A percentile compares a stretch with the other conserved stretches of the same genome.
phyloP scores from a whole-genome alignment of 2,113 vertebrate species.

The Poecilia latipinna region DNA sequence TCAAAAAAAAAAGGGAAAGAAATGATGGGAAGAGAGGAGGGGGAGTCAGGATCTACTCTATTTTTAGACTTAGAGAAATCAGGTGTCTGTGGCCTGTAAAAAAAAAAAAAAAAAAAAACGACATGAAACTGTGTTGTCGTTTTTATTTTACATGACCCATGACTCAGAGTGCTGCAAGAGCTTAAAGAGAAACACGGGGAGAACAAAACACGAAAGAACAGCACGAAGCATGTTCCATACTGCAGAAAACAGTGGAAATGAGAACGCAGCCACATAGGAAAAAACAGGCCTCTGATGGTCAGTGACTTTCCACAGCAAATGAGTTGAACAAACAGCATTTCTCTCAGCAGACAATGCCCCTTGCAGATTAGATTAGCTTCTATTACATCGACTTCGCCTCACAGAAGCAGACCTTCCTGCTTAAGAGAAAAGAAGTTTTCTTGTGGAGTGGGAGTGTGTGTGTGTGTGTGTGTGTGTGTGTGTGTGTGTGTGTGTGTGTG shows the following conservation, averaged over 20 bases:
- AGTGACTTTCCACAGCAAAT: slow-evolving; percentile 11
- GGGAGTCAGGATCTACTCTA: slow-evolving; percentile 33
- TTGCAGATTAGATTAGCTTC: slow-evolving; percentile 44
- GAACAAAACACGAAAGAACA: slow-evolving; percentile 29
- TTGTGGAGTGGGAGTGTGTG: slow-evolving; percentile 1
- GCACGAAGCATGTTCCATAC: neutral
- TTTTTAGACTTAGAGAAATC: slow-evolving; percentile 70
- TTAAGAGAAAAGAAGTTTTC: slow-evolving; percentile 36
- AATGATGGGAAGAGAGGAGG: slow-evolving; percentile 5
- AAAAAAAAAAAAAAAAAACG: slow-evolving; percentile 58
- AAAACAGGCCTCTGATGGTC: neutral
- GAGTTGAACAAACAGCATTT: slow-evolving; percentile 8
- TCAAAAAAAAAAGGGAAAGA: slow-evolving; percentile 8
- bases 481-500: slow-evolving; percentile 9
- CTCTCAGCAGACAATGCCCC: slow-evolving; percentile 13
- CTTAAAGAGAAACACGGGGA: slow-evolving; percentile 2
- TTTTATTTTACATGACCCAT: slow-evolving; percentile 58
- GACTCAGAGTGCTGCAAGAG: slow-evolving; percentile 49
- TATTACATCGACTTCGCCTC: slow-evolving; percentile 35
- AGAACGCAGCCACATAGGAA: too few relatives aligned
- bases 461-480: too few relatives aligned
- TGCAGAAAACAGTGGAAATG: neutral
- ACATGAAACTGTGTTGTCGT: slow-evolving; percentile 47
- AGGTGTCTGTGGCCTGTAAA: slow-evolving; percentile 62
- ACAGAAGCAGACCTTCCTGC: slow-evolving; percentile 21